Evolutionary conservation across 2,797 vertebrate species (phyloP).

Genomic region (Pseudopleuronectes americanus): DNA sequence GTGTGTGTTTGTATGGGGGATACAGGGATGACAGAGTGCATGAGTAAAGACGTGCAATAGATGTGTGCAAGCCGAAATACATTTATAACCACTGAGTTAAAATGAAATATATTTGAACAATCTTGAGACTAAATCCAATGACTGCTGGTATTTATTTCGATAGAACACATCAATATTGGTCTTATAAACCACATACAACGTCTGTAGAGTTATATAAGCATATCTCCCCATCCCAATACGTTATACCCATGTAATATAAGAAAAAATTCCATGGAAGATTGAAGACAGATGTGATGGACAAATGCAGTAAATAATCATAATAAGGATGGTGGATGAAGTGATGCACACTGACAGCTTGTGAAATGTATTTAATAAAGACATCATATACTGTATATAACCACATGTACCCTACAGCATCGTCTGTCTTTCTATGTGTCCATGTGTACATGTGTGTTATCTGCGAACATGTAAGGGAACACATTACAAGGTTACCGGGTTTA

Average conservation of each 20-base stretch:
- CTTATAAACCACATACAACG: background rate
- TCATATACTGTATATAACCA: conserved; percentile 1
- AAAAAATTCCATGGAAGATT: background rate
- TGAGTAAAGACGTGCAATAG: background rate
- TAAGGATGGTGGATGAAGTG: conserved; percentile 5
- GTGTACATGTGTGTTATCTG: conserved; percentile 5
- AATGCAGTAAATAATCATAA: background rate
- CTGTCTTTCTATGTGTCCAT: background rate
- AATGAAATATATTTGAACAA: too few species aligned
- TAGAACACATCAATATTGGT: background rate
- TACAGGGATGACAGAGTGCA: conserved; percentile 6
- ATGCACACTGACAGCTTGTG: conserved; percentile 18
- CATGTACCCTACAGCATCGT: conserved; percentile 16
- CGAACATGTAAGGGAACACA: conserved; percentile 4
- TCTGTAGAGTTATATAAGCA: background rate
- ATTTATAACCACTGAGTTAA: background rate
- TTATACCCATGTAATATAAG: background rate
- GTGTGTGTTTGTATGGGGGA: background rate
- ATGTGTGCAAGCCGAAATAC: background rate
- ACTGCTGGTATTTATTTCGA: too few species aligned
- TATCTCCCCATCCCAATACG: background rate
- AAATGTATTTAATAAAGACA: conserved; percentile 39
- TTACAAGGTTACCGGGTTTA: conserved; percentile 12
- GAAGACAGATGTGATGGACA: background rate
- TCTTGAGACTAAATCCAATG: too few species aligned